Conservation (phyloP, 2,797 vertebrate genomes). For the Falco columbarius region DNA sequence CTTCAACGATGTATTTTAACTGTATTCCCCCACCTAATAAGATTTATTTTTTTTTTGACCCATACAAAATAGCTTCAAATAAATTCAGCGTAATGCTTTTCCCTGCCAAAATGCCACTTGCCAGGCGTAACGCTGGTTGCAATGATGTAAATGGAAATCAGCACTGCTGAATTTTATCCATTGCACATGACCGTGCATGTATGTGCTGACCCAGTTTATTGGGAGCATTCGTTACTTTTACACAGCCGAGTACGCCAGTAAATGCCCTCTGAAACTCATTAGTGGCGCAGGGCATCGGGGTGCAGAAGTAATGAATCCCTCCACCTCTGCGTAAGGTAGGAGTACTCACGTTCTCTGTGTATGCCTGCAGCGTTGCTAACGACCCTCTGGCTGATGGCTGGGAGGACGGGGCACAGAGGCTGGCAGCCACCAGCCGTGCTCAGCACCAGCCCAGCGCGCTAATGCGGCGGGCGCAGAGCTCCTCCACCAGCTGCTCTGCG, state of each 20-base stretch:
- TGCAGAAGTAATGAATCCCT: not conserved
- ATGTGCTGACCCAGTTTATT: not conserved
- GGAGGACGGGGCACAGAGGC: not conserved
- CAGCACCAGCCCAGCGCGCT: not conserved
- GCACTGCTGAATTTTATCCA: not conserved
- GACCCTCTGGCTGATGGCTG: not conserved
- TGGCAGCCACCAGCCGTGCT: not conserved
- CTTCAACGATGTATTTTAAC: not conserved
- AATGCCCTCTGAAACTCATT: conserved; percentile 7
- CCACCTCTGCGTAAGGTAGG: not conserved
- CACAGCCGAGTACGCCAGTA: not conserved
- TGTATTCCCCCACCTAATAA: not conserved
- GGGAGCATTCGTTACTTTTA: not conserved
- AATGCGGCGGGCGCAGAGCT: not conserved
- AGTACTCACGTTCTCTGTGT: not conserved
- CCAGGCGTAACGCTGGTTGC: not conserved
- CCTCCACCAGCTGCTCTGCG: conserved; percentile 13
- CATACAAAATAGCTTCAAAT: not conserved
- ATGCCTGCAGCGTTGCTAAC: not conserved
- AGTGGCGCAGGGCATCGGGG: not conserved
- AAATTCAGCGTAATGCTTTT: not conserved
- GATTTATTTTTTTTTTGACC: not conserved
- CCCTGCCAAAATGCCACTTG: not conserved
- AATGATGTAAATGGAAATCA: not conserved
- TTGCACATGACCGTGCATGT: not conserved